Evolutionary conservation across 2,888 invertebrate genomes (phyloP).

Genomic region (Dryobota labecula): DNA sequence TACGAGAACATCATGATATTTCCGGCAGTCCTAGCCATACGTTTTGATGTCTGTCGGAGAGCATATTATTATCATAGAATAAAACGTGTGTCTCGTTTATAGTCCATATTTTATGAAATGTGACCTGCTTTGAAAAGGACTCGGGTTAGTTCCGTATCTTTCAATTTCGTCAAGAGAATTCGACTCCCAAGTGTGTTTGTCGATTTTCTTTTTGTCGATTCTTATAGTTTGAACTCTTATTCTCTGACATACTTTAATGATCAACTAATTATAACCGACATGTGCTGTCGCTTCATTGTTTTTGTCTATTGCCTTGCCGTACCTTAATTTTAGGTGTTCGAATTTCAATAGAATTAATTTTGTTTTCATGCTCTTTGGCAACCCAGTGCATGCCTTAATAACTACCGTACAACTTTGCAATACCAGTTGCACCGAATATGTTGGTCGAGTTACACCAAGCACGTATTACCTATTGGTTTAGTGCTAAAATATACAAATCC

Average conservation of each 20-base stretch:
- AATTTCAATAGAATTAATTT: slow-evolving; percentile 35
- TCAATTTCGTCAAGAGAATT: slow-evolving; percentile 34
- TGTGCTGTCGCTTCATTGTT: slow-evolving; percentile 36
- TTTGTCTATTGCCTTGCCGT: slow-evolving; percentile 27
- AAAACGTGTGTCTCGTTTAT: slow-evolving; percentile 35
- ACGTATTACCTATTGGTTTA: slow-evolving; percentile 14
- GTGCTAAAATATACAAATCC: too few species aligned
- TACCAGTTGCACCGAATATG: slow-evolving; percentile 9
- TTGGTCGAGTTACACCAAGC: slow-evolving; percentile 18
- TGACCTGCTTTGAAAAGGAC: slow-evolving; percentile 45
- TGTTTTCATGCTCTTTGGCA: slow-evolving; percentile 8
- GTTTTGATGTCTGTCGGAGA: slow-evolving; percentile 50
- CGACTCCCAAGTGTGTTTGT: slow-evolving; percentile 7
- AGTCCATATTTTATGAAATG: slow-evolving; percentile 41
- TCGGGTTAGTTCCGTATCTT: slow-evolving; percentile 34
- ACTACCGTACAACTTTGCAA: slow-evolving; percentile 16
- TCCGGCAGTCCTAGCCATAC: slow-evolving; percentile 47
- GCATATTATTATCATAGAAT: slow-evolving; percentile 35
- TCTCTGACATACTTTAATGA: slow-evolving; percentile 39
- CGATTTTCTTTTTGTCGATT: slow-evolving; percentile 21
- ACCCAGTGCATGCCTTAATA: slow-evolving; percentile 9
- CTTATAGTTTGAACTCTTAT: slow-evolving; percentile 19
- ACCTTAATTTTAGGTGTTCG: slow-evolving; percentile 31
- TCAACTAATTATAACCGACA: slow-evolving; percentile 39
- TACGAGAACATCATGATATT: slow-evolving; percentile 56